These are phyloP conservation scores for Drosophila micromelanica DNA, from an alignment of 1,140 invertebrate species.

Conservation along the genomic window DNA sequence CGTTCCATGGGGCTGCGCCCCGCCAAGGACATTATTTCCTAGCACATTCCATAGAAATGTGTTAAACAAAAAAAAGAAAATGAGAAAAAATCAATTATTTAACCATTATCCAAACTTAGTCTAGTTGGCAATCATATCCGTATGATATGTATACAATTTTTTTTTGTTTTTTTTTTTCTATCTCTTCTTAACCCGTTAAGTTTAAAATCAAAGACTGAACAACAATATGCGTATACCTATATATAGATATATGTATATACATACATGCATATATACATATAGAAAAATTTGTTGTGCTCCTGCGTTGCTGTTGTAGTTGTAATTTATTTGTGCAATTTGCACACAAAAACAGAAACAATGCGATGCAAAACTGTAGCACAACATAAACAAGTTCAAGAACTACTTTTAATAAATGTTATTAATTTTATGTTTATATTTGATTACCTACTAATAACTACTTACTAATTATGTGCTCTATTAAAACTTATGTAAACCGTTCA, in stretches of 20 bases:
- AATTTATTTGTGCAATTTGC: slow-evolving; percentile 63
- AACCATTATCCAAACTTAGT: slow-evolving; percentile 31
- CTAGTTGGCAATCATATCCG: slow-evolving; percentile 15
- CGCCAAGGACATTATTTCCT: slow-evolving; percentile 35
- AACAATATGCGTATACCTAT: slow-evolving; percentile 52
- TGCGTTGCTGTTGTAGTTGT: slow-evolving; percentile 55
- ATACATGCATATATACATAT: slow-evolving; percentile 34
- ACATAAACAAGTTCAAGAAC: slow-evolving; percentile 33
- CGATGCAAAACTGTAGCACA: slow-evolving; percentile 15
- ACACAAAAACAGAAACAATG: slow-evolving; percentile 22
- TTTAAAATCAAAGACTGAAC: slow-evolving; percentile 76
- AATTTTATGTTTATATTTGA: slow-evolving; percentile 57
- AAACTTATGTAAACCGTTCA: slow-evolving; percentile 62
- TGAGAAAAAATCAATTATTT: slow-evolving; percentile 12
- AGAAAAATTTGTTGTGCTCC: slow-evolving; percentile 51
- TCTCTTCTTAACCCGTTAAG: slow-evolving; percentile 65
- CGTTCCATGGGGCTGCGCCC: slow-evolving; percentile 52
- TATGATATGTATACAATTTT: slow-evolving; percentile 19
- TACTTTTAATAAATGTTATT: slow-evolving; percentile 49
- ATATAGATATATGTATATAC: slow-evolving; percentile 27
- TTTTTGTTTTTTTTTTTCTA: slow-evolving; percentile 51
- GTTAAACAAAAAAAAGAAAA: slow-evolving; percentile 20
- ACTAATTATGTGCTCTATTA: slow-evolving; percentile 76
- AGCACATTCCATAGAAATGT: slow-evolving; percentile 42
- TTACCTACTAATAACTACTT: slow-evolving; percentile 68